A percentile compares a stretch with the other conserved stretches of the same genome.
Evolutionary conservation across 2,888 invertebrate genomes (phyloP).

Genomic region (Odontocerum albicorne): DNA sequence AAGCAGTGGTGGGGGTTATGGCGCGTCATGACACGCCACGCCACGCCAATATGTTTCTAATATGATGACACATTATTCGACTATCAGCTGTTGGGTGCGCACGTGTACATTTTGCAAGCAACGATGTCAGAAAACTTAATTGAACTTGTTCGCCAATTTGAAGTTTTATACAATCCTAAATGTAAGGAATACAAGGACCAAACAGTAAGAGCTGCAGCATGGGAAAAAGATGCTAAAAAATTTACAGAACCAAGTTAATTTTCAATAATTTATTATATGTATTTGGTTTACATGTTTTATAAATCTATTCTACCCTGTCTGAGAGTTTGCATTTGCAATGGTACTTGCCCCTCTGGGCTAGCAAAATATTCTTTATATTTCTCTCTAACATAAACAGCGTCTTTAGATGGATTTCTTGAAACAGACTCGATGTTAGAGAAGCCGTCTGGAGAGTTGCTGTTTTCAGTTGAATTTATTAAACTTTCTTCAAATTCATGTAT

Average conservation of each 20-base stretch:
- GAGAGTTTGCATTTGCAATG: constrained; percentile 1
- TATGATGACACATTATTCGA: too few relatives aligned
- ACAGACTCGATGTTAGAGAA: not conserved
- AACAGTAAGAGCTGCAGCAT: not conserved
- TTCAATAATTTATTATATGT: not conserved
- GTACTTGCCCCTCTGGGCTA: not conserved
- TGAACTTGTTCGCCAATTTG: not conserved
- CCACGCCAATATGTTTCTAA: too few relatives aligned
- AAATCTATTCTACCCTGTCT: not conserved
- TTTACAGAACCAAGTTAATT: not conserved
- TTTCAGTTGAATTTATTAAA: not conserved
- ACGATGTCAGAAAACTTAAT: not conserved
- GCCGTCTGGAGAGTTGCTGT: not conserved
- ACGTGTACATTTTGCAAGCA: not conserved
- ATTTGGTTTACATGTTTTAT: not conserved
- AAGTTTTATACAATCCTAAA: not conserved
- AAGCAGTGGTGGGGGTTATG: too few relatives aligned
- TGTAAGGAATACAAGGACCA: not conserved
- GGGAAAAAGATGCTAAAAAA: not conserved
- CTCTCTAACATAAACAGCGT: not conserved
- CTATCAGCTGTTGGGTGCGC: too few relatives aligned
- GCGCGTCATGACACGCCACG: too few relatives aligned
- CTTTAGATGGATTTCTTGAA: not conserved
- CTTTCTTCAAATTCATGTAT: not conserved
- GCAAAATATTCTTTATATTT: not conserved